A percentile compares a stretch with the other conserved stretches of the same genome.
phyloP scores from a whole-genome alignment of 2,113 vertebrate species.

The Sula dactylatra region DNA sequence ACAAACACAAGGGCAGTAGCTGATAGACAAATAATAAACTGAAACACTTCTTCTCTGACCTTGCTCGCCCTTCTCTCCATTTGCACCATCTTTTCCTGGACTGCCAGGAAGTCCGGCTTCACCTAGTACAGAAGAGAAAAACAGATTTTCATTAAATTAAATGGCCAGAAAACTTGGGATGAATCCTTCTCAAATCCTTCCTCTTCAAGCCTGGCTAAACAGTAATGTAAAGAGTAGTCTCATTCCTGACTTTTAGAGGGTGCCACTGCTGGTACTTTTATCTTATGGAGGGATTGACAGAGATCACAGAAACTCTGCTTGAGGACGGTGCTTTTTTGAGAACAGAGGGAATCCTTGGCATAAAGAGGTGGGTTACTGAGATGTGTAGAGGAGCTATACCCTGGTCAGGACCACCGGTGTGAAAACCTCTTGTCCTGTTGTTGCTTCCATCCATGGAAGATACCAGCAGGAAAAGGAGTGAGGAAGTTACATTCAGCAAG shows the following conservation, averaged over 20 bases:
- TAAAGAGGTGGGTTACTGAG: not conserved
- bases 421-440: not conserved
- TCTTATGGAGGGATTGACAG: not conserved
- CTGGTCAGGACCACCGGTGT: not conserved
- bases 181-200: not conserved
- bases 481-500: not conserved
- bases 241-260: not conserved
- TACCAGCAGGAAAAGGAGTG: not conserved
- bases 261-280: not conserved
- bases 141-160: not conserved
- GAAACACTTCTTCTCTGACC: slow-evolving; percentile 72
- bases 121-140: slow-evolving; percentile 51
- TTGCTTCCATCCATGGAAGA: not conserved
- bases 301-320: not conserved
- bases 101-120: slow-evolving; percentile 72
- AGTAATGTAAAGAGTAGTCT: not conserved
- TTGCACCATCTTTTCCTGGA: slow-evolving; percentile 76
- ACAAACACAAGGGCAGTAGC: not conserved
- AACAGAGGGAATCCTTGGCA: not conserved
- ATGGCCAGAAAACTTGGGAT: not conserved
- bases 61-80: slow-evolving; percentile 83
- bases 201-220: not conserved
- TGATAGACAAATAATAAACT: not conserved
- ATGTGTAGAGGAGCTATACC: not conserved
- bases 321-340: not conserved